These are phyloP conservation scores for Nasua narica DNA, from an alignment of 2,797 vertebrate genomes.

Conservation along the genomic window DNA sequence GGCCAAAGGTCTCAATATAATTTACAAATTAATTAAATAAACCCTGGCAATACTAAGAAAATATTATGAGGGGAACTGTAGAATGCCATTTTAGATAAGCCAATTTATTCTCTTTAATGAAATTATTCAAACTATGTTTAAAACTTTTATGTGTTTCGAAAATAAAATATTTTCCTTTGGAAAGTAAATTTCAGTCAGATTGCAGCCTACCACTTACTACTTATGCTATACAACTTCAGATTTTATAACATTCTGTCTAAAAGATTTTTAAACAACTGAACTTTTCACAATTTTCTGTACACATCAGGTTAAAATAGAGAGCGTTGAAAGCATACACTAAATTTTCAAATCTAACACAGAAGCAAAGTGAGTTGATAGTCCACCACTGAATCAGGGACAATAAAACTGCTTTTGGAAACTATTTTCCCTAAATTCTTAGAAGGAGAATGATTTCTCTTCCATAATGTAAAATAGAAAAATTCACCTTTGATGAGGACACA, in stretches of 20 bases:
- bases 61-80: not conserved
- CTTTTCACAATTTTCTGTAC: not conserved
- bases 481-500: not conserved
- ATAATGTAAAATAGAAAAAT: not conserved
- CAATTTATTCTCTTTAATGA: not conserved
- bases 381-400: not conserved
- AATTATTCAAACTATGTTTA: slow-evolving; percentile 6
- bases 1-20: slow-evolving; percentile 22
- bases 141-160: not conserved
- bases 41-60: not conserved
- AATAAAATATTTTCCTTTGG: not conserved
- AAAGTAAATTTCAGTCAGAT: not conserved
- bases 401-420: not conserved
- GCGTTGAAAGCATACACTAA: not conserved
- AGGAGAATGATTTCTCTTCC: not conserved
- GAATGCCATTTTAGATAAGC: not conserved
- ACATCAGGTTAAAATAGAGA: not conserved
- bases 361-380: not conserved
- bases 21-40: slow-evolving; percentile 57
- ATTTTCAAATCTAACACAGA: not conserved
- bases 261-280: not conserved
- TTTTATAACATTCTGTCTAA: not conserved
- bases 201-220: not conserved
- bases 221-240: not conserved
- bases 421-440: not conserved